A percentile compares a stretch with the other conserved stretches of the same genome.
Conservation (phyloP, 2,888 invertebrate genomes). For the Patella caerulea region DNA sequence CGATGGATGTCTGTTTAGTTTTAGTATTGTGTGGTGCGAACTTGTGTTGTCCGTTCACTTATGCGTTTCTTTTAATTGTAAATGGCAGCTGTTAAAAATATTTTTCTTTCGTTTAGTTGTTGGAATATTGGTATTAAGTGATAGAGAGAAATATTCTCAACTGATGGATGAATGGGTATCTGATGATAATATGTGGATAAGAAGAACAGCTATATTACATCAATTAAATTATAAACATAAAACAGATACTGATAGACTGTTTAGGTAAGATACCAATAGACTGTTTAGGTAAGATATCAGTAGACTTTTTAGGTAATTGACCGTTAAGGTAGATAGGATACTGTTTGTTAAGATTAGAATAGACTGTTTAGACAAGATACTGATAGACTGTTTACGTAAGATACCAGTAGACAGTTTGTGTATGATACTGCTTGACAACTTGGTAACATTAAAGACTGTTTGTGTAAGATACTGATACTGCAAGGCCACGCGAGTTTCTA, state of each 20-base stretch:
- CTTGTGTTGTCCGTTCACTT: no score
- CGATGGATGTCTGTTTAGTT: no score
- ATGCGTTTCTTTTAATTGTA: no score
- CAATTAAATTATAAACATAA: conserved; percentile 40
- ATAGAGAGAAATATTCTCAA: conserved; percentile 26
- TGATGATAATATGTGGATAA: conserved; percentile 40
- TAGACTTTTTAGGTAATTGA: conserved; percentile 42
- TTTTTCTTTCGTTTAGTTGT: conserved; percentile 19
- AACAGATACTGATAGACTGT: conserved; percentile 42
- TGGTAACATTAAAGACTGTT: conserved; percentile 22
- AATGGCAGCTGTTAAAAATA: no score
- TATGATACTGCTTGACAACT: conserved; percentile 35
- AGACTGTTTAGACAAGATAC: conserved; percentile 44
- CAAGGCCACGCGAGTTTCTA: no score
- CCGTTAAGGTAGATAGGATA: conserved; percentile 45
- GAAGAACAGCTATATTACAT: conserved; percentile 43
- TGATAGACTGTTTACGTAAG: conserved; percentile 41
- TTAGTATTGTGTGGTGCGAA: no score
- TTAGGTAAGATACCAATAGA: conserved; percentile 41
- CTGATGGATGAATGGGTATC: conserved; percentile 45
- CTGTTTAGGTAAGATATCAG: conserved; percentile 45
- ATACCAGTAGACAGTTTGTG: conserved; percentile 38
- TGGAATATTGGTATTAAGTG: conserved; percentile 27
- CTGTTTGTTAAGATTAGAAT: conserved; percentile 23
- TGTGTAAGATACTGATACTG: no score